These are phyloP conservation scores for Lepidurus arcticus DNA, from an alignment of 1,140 invertebrate genomes.

Conservation along the genomic window DNA sequence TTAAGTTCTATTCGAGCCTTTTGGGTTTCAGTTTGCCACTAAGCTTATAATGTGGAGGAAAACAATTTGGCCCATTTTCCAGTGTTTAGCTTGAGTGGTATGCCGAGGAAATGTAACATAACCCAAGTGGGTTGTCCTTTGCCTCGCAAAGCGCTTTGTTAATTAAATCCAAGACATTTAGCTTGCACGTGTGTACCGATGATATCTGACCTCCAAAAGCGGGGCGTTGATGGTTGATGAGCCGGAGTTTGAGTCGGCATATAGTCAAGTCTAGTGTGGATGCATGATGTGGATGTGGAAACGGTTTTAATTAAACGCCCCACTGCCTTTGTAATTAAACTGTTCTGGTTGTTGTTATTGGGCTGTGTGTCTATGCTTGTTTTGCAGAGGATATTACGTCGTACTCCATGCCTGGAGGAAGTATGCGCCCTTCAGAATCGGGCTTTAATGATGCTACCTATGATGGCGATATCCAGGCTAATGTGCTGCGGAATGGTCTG, in stretches of 20 bases:
- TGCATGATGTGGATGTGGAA: not conserved
- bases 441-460: slow-evolving; percentile 63
- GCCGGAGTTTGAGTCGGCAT: too few species aligned
- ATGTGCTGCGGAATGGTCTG: slow-evolving; percentile 52
- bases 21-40: not conserved
- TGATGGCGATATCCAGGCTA: slow-evolving; percentile 53
- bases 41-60: not conserved
- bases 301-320: not conserved
- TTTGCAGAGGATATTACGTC: slow-evolving; percentile 60
- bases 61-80: not conserved
- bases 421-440: slow-evolving; percentile 49
- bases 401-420: slow-evolving; percentile 61
- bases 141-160: not conserved
- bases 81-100: not conserved
- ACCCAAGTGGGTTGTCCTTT: not conserved
- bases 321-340: not conserved
- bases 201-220: not conserved
- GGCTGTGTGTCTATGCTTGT: slow-evolving; percentile 21
- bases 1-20: not conserved
- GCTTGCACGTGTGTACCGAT: not conserved
- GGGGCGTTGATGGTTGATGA: not conserved
- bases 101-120: not conserved
- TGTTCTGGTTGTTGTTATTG: not conserved
- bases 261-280: too few species aligned
- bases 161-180: slow-evolving; percentile 16